These are phyloP conservation scores for Pseudomyrmex dendroicus DNA, from an alignment of 1,140 invertebrate genomes.

Conservation along the genomic window DNA sequence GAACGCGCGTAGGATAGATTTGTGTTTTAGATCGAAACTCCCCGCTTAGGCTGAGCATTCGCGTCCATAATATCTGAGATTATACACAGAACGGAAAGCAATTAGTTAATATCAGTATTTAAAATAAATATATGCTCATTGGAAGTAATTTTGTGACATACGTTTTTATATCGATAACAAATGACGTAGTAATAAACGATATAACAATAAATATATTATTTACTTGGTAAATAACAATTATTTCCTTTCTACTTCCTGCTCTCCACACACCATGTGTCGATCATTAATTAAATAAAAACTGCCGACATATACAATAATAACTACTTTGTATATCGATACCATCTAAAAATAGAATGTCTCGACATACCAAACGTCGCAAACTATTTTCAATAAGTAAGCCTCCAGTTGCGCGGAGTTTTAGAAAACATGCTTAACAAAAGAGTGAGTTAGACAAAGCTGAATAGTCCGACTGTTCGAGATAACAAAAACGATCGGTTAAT, in stretches of 20 bases:
- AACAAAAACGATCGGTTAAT: too few species aligned
- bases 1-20: background rate
- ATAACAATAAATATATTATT: constrained; percentile 84
- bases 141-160: constrained; percentile 81
- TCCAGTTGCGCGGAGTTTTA: too few species aligned
- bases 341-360: too few species aligned
- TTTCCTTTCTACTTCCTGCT: background rate
- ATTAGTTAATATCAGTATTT: constrained; percentile 84
- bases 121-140: constrained; percentile 80
- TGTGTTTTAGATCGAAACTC: constrained; percentile 51
- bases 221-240: constrained; percentile 73
- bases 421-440: too few species aligned
- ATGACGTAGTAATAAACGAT: constrained; percentile 82
- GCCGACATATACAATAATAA: too few species aligned
- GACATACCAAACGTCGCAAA: too few species aligned
- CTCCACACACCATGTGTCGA: too few species aligned
- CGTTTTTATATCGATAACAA: constrained; percentile 84
- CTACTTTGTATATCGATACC: too few species aligned
- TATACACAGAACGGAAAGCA: constrained; percentile 76
- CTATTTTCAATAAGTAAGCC: too few species aligned
- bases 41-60: constrained; percentile 62
- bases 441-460: too few species aligned
- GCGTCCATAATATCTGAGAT: constrained; percentile 77
- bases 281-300: too few species aligned
- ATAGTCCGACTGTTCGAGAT: too few species aligned